Conservation (phyloP, 2,113 vertebrate species). For the Vulpes vulpes region DNA sequence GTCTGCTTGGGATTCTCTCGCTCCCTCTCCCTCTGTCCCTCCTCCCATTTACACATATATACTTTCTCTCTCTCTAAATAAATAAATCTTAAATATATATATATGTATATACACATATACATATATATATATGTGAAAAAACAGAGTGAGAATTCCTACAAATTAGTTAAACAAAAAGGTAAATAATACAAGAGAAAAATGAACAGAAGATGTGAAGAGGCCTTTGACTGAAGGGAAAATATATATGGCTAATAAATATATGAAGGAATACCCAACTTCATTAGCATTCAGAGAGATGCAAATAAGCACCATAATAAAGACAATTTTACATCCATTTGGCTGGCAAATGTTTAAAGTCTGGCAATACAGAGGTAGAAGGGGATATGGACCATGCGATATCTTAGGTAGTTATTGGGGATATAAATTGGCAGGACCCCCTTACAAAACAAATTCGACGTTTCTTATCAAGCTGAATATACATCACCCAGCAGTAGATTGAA, state of each 20-base stretch:
- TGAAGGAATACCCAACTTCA: not conserved
- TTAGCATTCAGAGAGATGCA: constrained; percentile 4
- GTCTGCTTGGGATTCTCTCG: no score
- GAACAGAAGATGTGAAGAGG: not conserved
- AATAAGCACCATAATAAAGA: not conserved
- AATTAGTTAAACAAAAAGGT: not conserved
- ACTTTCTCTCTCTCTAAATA: not conserved
- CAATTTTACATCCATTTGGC: not conserved
- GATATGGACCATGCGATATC: not conserved
- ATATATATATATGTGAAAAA: not conserved
- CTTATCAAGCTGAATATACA: not conserved
- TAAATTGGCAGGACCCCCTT: not conserved
- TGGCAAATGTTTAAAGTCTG: not conserved
- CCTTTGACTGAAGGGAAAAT: constrained; percentile 14
- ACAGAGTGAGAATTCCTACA: not conserved
- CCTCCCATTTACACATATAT: no score
- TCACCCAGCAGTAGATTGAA: not conserved
- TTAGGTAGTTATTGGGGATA: not conserved
- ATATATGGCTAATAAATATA: not conserved
- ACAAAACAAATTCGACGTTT: constrained; percentile 33
- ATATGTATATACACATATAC: no score
- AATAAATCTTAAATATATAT: not conserved
- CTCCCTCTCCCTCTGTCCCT: not conserved
- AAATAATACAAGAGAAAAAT: not conserved
- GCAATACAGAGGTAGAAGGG: not conserved